A percentile compares a stretch with the other conserved stretches of the same genome.
Conservation (phyloP, 2,797 vertebrate genomes). For the Florisuga fusca region DNA sequence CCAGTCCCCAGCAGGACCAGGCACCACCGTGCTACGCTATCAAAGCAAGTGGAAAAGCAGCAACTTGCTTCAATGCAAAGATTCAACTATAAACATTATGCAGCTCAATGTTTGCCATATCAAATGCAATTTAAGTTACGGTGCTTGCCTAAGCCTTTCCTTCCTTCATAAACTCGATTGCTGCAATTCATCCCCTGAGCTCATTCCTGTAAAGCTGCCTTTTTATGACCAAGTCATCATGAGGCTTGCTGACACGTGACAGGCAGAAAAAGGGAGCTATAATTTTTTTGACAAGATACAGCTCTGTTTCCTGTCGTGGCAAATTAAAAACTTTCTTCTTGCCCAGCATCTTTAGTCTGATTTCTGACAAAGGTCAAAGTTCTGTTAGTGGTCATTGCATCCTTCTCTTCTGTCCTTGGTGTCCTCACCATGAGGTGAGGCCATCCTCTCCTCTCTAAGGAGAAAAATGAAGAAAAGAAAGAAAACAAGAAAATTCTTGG, state of each 20-base stretch:
- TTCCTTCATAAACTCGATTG: neutral
- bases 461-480: no score
- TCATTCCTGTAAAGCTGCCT: neutral
- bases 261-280: neutral
- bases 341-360: neutral
- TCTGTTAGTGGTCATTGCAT: neutral
- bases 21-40: accelerated
- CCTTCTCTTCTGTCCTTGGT: accelerated
- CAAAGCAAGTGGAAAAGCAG: neutral
- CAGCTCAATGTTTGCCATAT: neutral
- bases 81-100: neutral
- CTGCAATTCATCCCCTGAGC: neutral
- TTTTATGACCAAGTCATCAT: neutral
- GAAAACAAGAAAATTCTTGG: no score
- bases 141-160: neutral
- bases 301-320: neutral
- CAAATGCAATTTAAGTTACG: neutral
- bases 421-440: neutral
- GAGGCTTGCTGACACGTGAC: neutral
- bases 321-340: slow-evolving; percentile 2
- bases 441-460: neutral
- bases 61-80: neutral
- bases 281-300: neutral
- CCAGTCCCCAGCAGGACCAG: accelerated
- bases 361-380: accelerated